Conservation (phyloP, 2,797 vertebrate genomes). For the Xiphorhynchus erythropygius region DNA sequence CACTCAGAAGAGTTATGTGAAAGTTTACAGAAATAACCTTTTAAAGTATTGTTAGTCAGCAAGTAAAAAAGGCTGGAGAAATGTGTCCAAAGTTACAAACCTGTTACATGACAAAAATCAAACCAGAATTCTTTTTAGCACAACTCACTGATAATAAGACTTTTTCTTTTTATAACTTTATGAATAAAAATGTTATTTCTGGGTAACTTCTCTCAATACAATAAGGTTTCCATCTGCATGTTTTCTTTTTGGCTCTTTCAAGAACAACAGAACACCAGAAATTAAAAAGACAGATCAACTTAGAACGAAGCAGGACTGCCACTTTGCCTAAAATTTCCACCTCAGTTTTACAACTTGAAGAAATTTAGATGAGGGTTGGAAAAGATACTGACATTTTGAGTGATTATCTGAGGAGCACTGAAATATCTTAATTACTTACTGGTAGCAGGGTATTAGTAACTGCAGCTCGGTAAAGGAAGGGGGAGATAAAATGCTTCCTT, state of each 20-base stretch:
- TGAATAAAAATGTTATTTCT: neutral
- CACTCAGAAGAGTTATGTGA: neutral
- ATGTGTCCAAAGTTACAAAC: neutral
- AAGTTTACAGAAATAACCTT: neutral
- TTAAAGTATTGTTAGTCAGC: neutral
- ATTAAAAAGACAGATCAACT: neutral
- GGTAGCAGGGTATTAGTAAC: conserved; percentile 36
- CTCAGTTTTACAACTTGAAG: neutral
- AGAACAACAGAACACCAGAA: neutral
- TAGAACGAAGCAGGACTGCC: neutral
- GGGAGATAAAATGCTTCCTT: conserved; percentile 71
- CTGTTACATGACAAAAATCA: neutral
- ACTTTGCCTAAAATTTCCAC: neutral
- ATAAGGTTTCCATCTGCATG: neutral
- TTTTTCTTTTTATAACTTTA: neutral
- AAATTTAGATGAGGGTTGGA: conserved; percentile 9
- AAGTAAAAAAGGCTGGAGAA: neutral
- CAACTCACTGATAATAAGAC: neutral
- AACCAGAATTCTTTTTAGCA: neutral
- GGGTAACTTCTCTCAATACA: neutral
- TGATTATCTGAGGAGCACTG: conserved; percentile 14
- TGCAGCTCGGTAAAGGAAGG: conserved; percentile 57
- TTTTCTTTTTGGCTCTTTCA: neutral
- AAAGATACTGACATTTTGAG: conserved; percentile 33
- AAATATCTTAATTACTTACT: conserved; percentile 38